A percentile compares a stretch with the other conserved stretches of the same genome.
Conservation (phyloP, 2,797 vertebrate genomes). For the Lepidocolaptes lacrymiger region DNA sequence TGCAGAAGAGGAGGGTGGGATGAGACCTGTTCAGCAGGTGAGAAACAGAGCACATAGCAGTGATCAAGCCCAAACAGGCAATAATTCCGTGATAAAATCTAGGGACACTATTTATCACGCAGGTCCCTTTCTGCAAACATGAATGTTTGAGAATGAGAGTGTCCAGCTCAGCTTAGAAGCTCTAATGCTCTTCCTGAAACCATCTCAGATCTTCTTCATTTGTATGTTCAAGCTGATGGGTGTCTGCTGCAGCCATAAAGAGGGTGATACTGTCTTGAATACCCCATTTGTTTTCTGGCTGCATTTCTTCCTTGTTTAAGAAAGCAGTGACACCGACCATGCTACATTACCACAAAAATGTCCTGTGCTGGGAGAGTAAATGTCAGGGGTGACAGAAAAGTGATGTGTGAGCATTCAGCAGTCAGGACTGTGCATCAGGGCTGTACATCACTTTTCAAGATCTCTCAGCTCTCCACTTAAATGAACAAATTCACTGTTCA, state of each 20-base stretch:
- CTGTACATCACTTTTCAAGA: background rate
- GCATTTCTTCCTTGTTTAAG: background rate
- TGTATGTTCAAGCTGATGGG: background rate
- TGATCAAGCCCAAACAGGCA: background rate
- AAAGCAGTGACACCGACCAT: background rate
- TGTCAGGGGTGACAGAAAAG: background rate
- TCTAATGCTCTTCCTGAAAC: background rate
- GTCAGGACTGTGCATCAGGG: rapidly evolving
- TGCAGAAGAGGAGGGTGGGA: background rate
- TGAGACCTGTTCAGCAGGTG: background rate
- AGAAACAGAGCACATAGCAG: background rate
- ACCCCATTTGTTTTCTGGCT: conserved; percentile 32
- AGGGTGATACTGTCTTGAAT: background rate
- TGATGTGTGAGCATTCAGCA: background rate
- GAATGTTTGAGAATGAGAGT: background rate
- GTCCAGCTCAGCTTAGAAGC: background rate
- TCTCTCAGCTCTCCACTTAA: background rate
- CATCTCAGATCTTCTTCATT: background rate
- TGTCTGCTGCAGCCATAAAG: background rate
- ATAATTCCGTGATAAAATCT: background rate
- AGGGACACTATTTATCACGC: background rate
- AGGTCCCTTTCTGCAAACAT: background rate
- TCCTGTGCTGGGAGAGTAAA: background rate
- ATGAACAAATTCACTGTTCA: rapidly evolving
- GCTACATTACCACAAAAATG: background rate